Percentiles rank a stretch among this genome's conserved stretches.
These are phyloP conservation scores for Oenanthe oenanthe DNA, from an alignment of 2,113 vertebrate genomes.

Conservation along the genomic window DNA sequence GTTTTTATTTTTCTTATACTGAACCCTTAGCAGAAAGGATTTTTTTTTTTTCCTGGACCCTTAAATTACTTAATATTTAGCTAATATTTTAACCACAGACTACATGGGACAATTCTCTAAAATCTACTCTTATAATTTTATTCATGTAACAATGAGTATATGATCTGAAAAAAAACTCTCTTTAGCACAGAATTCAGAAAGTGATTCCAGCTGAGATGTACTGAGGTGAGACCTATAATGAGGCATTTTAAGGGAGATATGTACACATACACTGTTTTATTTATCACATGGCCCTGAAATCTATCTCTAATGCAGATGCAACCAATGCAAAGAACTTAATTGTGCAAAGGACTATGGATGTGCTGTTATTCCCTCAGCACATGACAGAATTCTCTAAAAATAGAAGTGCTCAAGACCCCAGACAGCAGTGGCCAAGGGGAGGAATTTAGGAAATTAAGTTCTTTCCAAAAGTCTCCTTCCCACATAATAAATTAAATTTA, in stretches of 20 bases:
- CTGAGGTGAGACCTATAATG: neutral
- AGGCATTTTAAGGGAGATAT: neutral
- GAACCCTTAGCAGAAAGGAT: neutral
- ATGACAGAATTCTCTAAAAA: neutral
- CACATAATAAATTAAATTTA: neutral
- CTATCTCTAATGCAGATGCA: neutral
- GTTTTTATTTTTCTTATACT: neutral
- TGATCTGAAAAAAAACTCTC: neutral
- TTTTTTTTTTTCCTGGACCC: neutral
- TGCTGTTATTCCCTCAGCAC: neutral
- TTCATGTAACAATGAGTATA: neutral
- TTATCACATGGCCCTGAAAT: neutral
- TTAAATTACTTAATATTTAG: neutral
- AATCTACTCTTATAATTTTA: neutral
- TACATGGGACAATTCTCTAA: neutral
- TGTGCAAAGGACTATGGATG: neutral
- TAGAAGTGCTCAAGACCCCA: neutral
- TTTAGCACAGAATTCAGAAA: neutral
- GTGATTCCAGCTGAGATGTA: neutral
- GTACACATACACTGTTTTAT: fast-evolving
- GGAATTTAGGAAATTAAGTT: neutral
- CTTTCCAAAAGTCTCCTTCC: neutral
- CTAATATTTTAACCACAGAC: neutral
- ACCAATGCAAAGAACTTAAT: neutral
- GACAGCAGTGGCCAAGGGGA: neutral